Conservation (phyloP, 2,797 vertebrate species). For the Spinus pinus region DNA sequence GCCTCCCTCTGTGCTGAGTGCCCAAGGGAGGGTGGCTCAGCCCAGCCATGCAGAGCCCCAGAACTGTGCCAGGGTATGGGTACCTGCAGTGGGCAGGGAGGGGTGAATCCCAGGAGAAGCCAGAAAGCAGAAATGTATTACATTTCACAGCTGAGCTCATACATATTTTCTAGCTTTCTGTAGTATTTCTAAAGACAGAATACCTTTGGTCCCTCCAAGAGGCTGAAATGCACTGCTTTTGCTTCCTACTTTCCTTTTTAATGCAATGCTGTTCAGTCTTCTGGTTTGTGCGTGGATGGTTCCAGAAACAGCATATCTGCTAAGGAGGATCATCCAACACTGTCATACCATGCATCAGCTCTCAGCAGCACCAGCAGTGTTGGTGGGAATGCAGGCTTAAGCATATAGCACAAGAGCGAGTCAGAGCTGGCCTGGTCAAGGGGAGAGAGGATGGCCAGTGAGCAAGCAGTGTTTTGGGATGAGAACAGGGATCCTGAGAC, state of each 20-base stretch:
- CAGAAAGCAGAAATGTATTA: background rate
- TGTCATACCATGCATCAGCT: background rate
- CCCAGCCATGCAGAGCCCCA: background rate
- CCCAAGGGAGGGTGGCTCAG: background rate
- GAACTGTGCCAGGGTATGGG: background rate
- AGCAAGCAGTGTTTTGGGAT: background rate
- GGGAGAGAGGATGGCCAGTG: background rate
- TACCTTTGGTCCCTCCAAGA: background rate
- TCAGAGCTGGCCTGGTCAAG: background rate
- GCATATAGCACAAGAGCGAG: background rate
- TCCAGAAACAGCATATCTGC: background rate
- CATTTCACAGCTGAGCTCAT: background rate
- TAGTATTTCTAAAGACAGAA: background rate
- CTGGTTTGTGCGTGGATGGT: accelerated
- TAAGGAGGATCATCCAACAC: background rate
- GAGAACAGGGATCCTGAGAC: background rate
- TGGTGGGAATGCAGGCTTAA: background rate
- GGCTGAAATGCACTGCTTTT: background rate
- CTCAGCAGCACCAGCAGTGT: background rate
- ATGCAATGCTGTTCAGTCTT: background rate
- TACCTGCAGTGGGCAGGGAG: background rate
- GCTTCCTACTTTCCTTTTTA: background rate
- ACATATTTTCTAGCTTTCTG: background rate
- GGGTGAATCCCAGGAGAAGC: background rate
- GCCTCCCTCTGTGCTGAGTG: background rate